Base-by-base conservation (phyloP, 1,140 invertebrate genomes). In the Aphelenchoides avenae region DNA sequence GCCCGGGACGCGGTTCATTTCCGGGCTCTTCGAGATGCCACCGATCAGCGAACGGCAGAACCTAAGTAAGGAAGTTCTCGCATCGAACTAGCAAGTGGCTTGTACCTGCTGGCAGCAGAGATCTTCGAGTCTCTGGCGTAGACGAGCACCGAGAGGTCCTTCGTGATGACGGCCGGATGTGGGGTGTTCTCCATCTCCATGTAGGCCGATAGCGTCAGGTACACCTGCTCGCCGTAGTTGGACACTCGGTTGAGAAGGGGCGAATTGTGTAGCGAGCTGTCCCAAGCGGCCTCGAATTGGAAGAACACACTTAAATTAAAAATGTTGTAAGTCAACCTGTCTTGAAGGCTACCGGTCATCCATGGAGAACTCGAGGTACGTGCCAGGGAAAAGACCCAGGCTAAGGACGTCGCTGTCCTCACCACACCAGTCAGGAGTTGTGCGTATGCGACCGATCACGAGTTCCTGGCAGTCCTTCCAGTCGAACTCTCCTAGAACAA, bases 221-320 rank as follows among this genome's bases (percentile, higher is more conserved):
- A 99, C 40, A 99, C 89, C 57, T 93, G 89, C 79, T 98, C 93
- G 26, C 91, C 90, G 64, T 87, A 87, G 15, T 89, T 86, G n/a
- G 93, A 95, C 0, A 96, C 90, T 61, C 91, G 81, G 81, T 99
- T 98, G 27, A 99, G 84, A 18, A 99, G 81, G 0, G 86, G 82
- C 0, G 93, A 97, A 77, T 97, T 97, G 79, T 99, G 95, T 46
- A 98, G 83, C 36, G 93, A 97, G 71, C 89, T 93, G 78, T 99
- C 95, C 95, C 95, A 99, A 1, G 94, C 92, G 0, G 93, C 95
- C 81, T 99, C 95, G 77, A 98, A 99, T 68, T 93, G 84, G 78
- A 89, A 94, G 79, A 93, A 89, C 27, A 86, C 85, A 54, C 91
- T 84, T 57, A 55, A 75, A 69, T 11, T 7, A 30, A 15, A 15